Evolutionary conservation across 2,113 vertebrate species (phyloP).

Genomic region (Hypanus sabinus): DNA sequence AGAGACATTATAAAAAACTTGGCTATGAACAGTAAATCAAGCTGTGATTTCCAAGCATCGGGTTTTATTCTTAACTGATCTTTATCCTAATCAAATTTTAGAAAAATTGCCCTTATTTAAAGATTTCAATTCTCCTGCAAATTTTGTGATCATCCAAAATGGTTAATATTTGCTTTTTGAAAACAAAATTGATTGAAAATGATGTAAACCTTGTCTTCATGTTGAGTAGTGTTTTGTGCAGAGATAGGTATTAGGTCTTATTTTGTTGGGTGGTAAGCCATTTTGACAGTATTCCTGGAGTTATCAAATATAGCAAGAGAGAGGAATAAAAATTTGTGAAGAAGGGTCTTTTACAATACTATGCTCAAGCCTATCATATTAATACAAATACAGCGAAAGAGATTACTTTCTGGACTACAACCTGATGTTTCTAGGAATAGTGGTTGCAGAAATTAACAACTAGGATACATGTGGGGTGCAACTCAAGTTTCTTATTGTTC

Average conservation of each 20-base stretch:
- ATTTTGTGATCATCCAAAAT: not conserved
- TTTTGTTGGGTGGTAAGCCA: not conserved
- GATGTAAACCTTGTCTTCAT: not conserved
- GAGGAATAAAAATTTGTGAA: not conserved
- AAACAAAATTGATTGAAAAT: not conserved
- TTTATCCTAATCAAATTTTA: not conserved
- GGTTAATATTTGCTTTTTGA: not conserved
- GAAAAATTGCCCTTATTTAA: not conserved
- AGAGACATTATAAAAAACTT: slow-evolving; percentile 47
- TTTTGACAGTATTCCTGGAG: not conserved
- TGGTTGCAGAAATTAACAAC: no score
- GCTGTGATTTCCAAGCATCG: not conserved
- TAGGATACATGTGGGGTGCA: no score
- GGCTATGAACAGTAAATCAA: slow-evolving; percentile 46
- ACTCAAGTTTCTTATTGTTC: no score
- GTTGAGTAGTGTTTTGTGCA: not conserved
- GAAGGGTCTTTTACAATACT: not conserved
- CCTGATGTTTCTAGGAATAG: not conserved
- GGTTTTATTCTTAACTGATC: not conserved
- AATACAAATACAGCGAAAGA: not conserved
- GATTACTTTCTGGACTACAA: not conserved
- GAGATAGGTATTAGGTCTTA: not conserved
- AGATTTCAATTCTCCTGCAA: not conserved
- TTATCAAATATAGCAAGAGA: not conserved
- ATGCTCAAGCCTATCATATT: not conserved